Base-by-base conservation (phyloP, 1,140 invertebrate genomes). In the Sminthurides bifidus region DNA sequence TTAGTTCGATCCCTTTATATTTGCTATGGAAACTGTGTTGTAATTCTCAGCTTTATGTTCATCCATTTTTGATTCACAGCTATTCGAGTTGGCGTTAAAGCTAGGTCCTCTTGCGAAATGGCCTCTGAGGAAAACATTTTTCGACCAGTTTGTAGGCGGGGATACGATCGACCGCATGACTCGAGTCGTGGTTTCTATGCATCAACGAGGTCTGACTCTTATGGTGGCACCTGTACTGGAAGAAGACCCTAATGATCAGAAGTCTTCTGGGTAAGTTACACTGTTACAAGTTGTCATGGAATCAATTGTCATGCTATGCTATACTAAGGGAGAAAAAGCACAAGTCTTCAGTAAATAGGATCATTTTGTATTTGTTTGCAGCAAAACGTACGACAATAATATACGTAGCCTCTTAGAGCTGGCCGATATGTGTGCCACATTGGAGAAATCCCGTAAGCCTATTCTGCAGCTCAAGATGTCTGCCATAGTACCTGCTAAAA, bases 211-310 rank as follows among this genome's bases (percentile, higher is more conserved):
- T 10, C 54, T 73, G 4, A 46, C 58, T n/a, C 63, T 72, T 5
- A 71, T 73, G 70, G 61, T 72, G 17, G 65, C 66, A 19, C 71
- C 69, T 30, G 69, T 69, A 26, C 60, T 71, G 23, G 70, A 72
- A 58, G 70, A 70, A 44, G 69, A 71, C 43, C 58, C 70, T 3
- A 67, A 68, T 19, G 66, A 69, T 45, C 50, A 50, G 10, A 54
- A 29, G 59, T 58, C 48, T 19, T 53, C 55, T n/a, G 48, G 44
- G 58, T 58, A 54, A 17, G 26, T 17, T 26, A 26, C 31, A 53
- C 14, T 21, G 31, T 30, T 15, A 30, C 27, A 2, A 38, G 3
- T 43, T 50, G 6, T 51, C 24, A 23, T 26, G 10, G 5, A 27
- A 23, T 19, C 10, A 12, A 46, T 46, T 24, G 3, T 14, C n/a